Base-by-base conservation (phyloP, 2,888 invertebrate genomes). In the Melanostoma mellinum region DNA sequence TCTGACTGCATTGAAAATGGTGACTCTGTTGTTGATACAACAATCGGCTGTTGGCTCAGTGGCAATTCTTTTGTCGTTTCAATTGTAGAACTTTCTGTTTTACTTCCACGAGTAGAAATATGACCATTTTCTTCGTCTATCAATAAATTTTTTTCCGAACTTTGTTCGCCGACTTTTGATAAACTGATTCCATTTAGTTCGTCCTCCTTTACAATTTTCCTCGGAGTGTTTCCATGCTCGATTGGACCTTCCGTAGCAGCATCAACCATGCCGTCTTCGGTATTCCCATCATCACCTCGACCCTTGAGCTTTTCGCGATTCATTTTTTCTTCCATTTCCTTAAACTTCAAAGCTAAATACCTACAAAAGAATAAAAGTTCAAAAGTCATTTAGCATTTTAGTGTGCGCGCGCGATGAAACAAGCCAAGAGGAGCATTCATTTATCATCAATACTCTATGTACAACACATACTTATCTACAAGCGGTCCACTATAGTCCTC, bases 401-500 rank as follows among this genome's bases (percentile, higher is more conserved):
- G 52, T 71, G 46, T 44, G 40, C 40, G 38, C 6, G 50, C 40
- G 6, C n/a, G 9, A 10, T 72, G 30, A 50, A 60, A 46, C 4
- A 30, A 30, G 6, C 61, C 56, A 58, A 61, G 20, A 5, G 32
- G 44, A 44, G 53, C 40, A 35, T n/a, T 30, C 50, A 77, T 72
- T 30, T 44, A 36, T 46, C 38, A 52, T 72, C 78, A 63, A 75
- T 84, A 55, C 20, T 20, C 20, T 20, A 20, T 20, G 1, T 1
- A 20, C 20, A 20, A 20, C 52, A 91, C 92, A 92, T 92, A 95
- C 95, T 94, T 95, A 89, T 97, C 97, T 6, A 97, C 97, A 87
- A 97, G 92, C 5, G 97, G 97, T 6, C 97, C 97, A 86, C 95
- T 95, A 88, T 96, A 97, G 89, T 97, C 97, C 90, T 97, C 97